These are phyloP conservation scores for Sterna hirundo DNA, from an alignment of 2,113 vertebrate species.

Conservation along the genomic window DNA sequence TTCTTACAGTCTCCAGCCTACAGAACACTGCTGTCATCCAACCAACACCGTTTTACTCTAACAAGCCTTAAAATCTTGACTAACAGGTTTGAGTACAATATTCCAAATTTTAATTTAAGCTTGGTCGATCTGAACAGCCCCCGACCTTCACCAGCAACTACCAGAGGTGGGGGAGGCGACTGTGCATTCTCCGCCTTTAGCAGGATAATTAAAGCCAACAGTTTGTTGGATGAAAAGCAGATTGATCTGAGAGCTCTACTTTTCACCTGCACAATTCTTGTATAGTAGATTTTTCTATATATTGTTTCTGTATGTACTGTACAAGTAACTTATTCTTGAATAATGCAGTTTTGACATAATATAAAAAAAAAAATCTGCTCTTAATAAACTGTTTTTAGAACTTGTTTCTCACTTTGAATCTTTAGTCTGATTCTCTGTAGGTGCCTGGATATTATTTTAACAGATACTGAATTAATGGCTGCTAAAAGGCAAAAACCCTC, in stretches of 20 bases:
- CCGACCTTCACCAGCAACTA: neutral
- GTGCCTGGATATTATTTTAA: neutral
- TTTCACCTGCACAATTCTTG: slow-evolving; percentile 44
- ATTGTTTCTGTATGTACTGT: slow-evolving; percentile 79
- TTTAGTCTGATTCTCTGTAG: neutral
- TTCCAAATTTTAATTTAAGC: neutral
- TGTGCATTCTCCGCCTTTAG: neutral
- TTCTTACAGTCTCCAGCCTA: neutral
- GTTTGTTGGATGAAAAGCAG: neutral
- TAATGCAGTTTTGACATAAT: slow-evolving; percentile 72
- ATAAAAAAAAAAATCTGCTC: slow-evolving; percentile 58
- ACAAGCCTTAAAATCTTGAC: neutral
- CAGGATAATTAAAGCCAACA: slow-evolving; percentile 23
- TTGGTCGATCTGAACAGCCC: neutral
- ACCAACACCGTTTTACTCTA: neutral
- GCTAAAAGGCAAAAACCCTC: neutral
- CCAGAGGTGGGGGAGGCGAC: neutral
- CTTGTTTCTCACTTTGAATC: neutral
- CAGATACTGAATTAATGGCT: neutral
- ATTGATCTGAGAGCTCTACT: neutral
- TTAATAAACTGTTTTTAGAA: slow-evolving; percentile 75
- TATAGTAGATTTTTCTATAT: slow-evolving; percentile 61
- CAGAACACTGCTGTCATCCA: slow-evolving; percentile 27
- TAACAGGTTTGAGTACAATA: neutral
- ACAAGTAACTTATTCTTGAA: slow-evolving; percentile 82